Evolutionary conservation across 2,888 invertebrate genomes (phyloP), one percentile per base, ranked within the genome.

Genomic region (Dryobotodes eremita): DNA sequence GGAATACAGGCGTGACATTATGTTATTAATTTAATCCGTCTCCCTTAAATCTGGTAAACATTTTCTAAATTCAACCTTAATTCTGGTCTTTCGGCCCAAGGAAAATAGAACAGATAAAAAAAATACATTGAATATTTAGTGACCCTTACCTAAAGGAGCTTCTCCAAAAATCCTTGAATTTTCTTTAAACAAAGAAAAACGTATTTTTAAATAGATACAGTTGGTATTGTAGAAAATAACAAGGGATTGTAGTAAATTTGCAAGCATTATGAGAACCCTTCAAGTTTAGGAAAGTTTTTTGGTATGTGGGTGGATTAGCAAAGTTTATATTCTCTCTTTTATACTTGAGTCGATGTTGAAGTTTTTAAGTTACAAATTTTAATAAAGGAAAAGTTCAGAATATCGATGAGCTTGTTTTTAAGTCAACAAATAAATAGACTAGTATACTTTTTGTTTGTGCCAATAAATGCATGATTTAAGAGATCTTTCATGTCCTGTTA

Each of bases 191-290:
- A 75, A 75, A 75, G 17, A 11, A 42, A 55, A 62, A 74, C 53
- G 26, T 57, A 64, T 64, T 75, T 85, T 71, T 53, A 68, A 69
- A 76, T 36, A 36, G 31, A 36, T 23, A 73, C 57, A 64, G 42
- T 72, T 26, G 20, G 50, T 23, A 64, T 55, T 75, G 71, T 80
- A 68, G 26, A 48, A 66, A 82, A 72, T 61, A 83, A 82, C 26
- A 85, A 82, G 64, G 76, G 64, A 26, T 71, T 64, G 13, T 69
- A 85, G 62, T 82, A 5, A 64, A 64, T 81, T 81, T 71, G 68
- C 82, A 64, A 64, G 68, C 48, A 70, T 85, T 82, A 70, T 46
- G 23, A 65, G 77, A 76, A 61, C 57, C 69, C 69, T 72, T 69
- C 17, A 31, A 71, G 42, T 46, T 59, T 10, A 42, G 26, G 8